Evolutionary conservation across 2,888 invertebrate species (phyloP).

Genomic region (Drosophila seclusa): DNA sequence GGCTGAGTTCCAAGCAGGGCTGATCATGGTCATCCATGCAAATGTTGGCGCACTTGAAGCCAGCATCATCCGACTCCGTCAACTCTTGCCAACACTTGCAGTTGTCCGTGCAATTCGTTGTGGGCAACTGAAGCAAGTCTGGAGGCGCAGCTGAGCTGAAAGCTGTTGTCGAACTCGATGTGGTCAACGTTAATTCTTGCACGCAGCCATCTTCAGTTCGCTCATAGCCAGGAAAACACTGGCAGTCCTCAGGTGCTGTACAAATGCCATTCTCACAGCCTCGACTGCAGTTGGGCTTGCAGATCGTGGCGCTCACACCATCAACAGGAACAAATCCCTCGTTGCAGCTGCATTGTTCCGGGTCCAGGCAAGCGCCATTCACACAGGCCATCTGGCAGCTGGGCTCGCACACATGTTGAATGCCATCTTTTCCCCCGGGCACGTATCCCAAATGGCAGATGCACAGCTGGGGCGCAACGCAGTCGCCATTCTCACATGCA

Average conservation of each 20-base stretch:
- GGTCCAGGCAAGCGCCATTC: slow-evolving; percentile 67
- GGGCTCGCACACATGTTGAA: slow-evolving; percentile 46
- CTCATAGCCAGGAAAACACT: slow-evolving; percentile 54
- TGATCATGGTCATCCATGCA: slow-evolving; percentile 64
- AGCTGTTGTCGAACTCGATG: neutral
- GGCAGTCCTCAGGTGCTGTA: slow-evolving; percentile 77
- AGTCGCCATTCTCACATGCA: slow-evolving; percentile 84
- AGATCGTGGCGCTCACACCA: slow-evolving; percentile 86
- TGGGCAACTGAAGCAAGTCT: slow-evolving; percentile 10
- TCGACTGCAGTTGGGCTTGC: slow-evolving; percentile 60
- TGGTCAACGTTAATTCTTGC: neutral
- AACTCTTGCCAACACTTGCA: slow-evolving; percentile 62
- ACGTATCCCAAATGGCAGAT: slow-evolving; percentile 74
- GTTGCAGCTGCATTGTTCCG: slow-evolving; percentile 81
- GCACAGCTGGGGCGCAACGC: slow-evolving; percentile 59
- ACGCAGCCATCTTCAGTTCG: slow-evolving; percentile 22
- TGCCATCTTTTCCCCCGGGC: slow-evolving; percentile 42
- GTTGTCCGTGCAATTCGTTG: slow-evolving; percentile 34
- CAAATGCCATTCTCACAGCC: slow-evolving; percentile 81
- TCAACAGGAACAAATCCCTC: slow-evolving; percentile 67
- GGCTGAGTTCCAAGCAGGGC: slow-evolving; percentile 60
- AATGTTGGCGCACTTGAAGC: slow-evolving; percentile 47
- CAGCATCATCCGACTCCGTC: neutral
- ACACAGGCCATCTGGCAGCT: slow-evolving; percentile 56
- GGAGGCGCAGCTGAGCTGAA: neutral